Evolutionary conservation across 2,113 vertebrate genomes (phyloP).

Genomic region (Gasterosteus nipponicus): DNA sequence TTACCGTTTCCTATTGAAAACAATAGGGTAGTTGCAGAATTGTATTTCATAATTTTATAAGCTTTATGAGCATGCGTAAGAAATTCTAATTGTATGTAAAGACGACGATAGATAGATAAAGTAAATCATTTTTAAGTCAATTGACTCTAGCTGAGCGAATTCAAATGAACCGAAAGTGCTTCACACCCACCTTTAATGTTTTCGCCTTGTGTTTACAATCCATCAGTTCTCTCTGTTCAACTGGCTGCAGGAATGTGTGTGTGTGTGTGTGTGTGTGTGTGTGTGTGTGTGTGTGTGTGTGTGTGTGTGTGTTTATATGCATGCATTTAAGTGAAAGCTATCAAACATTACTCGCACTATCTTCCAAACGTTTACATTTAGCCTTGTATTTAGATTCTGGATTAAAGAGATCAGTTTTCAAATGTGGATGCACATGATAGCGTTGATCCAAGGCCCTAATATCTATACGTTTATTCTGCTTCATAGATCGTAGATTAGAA

Average conservation of each 20-base stretch:
- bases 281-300: too few relatives aligned
- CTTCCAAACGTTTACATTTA: background rate
- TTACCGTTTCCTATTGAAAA: background rate
- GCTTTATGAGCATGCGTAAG: background rate
- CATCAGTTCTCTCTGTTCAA: slow-evolving; percentile 5
- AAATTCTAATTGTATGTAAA: background rate
- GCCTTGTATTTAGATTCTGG: background rate
- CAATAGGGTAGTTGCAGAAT: background rate
- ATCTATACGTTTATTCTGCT: slow-evolving; percentile 47
- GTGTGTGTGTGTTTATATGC: background rate
- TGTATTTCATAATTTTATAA: background rate
- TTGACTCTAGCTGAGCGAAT: background rate
- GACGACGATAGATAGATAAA: background rate
- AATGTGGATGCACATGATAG: slow-evolving; percentile 8
- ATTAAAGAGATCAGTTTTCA: slow-evolving; percentile 22
- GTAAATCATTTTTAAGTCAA: background rate
- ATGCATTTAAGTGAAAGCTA: background rate
- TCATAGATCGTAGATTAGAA: slow-evolving; percentile 58
- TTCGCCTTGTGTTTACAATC: slow-evolving; percentile 12
- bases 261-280: background rate
- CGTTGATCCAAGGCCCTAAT: slow-evolving; percentile 12
- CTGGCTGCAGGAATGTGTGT: background rate
- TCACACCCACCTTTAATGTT: slow-evolving; percentile 7
- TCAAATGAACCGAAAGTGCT: background rate
- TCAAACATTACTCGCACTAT: background rate